phyloP scores from a whole-genome alignment of 2,888 invertebrate species.

The Drosophila flavopinicola region DNA sequence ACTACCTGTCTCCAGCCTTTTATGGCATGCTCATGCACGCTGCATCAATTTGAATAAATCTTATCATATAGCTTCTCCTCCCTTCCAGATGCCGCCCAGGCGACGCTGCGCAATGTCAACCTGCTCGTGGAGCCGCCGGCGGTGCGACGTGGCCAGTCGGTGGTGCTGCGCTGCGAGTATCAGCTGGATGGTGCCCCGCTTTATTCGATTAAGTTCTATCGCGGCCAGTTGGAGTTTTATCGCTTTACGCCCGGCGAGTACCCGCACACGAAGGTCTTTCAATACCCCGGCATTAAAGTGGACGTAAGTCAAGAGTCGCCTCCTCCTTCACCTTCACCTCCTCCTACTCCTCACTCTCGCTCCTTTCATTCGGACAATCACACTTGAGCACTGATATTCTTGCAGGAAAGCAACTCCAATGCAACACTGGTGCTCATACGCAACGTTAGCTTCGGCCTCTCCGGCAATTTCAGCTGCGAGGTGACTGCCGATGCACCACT shows the following conservation, averaged over 20 bases:
- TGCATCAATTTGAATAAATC: slow-evolving; percentile 68
- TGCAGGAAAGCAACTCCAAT: slow-evolving; percentile 88
- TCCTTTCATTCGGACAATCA: not conserved
- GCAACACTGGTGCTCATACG: slow-evolving; percentile 89
- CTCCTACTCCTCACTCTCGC: too few species aligned
- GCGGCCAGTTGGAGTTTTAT: slow-evolving; percentile 89
- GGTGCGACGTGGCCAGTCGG: slow-evolving; percentile 87
- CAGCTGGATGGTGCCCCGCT: slow-evolving; percentile 88
- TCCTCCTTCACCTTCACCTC: too few species aligned
- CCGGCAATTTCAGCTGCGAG: slow-evolving; percentile 90
- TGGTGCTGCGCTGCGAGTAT: slow-evolving; percentile 87
- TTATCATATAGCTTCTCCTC: slow-evolving; percentile 23
- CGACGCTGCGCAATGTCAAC: slow-evolving; percentile 84
- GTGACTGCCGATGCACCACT: slow-evolving; percentile 89
- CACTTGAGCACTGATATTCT: slow-evolving; percentile 14
- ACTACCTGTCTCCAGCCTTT: slow-evolving; percentile 16
- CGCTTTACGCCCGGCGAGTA: slow-evolving; percentile 88
- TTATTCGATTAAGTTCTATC: slow-evolving; percentile 89
- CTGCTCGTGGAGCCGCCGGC: slow-evolving; percentile 87
- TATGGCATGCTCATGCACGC: slow-evolving; percentile 40
- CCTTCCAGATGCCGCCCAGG: slow-evolving; percentile 85
- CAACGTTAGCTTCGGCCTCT: slow-evolving; percentile 88
- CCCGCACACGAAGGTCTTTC: slow-evolving; percentile 88
- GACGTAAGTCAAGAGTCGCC: slow-evolving; percentile 86
- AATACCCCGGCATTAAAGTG: slow-evolving; percentile 88